Percentiles rank a stretch among this genome's conserved stretches.
These are phyloP conservation scores for Homarus gammarus DNA, from an alignment of 2,888 invertebrate genomes.

Conservation along the genomic window DNA sequence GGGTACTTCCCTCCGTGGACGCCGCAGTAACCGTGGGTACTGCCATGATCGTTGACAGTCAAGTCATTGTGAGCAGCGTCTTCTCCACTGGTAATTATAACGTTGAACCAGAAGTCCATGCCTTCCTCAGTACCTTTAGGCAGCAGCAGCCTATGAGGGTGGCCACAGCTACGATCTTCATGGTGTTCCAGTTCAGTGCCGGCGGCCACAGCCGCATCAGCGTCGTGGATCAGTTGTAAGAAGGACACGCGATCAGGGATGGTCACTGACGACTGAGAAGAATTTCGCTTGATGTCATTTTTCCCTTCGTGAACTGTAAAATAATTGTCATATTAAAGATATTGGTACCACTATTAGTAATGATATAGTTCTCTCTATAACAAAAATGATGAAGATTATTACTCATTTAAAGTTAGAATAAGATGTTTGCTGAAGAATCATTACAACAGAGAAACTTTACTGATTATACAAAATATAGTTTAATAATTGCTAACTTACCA, in stretches of 20 bases:
- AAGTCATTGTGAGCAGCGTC: slow-evolving; percentile 27
- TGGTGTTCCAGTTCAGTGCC: not conserved
- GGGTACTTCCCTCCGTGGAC: slow-evolving; percentile 81
- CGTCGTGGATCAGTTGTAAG: slow-evolving; percentile 76
- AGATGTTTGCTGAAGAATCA: too few species aligned
- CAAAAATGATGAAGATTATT: not conserved
- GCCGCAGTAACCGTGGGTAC: slow-evolving; percentile 80
- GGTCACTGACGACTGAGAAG: slow-evolving; percentile 77
- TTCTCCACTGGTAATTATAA: slow-evolving; percentile 75
- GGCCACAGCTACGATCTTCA: slow-evolving; percentile 82
- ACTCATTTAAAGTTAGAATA: not conserved
- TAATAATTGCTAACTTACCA: slow-evolving; percentile 56
- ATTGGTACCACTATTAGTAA: too few species aligned
- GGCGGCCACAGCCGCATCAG: slow-evolving; percentile 72
- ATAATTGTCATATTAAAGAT: slow-evolving; percentile 37
- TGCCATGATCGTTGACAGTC: slow-evolving; percentile 69
- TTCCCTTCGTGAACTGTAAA: slow-evolving; percentile 69
- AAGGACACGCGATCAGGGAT: slow-evolving; percentile 77
- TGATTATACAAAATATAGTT: not conserved
- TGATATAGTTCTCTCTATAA: too few species aligned
- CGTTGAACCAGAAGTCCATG: slow-evolving; percentile 74
- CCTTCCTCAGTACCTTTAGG: slow-evolving; percentile 83
- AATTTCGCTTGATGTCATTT: slow-evolving; percentile 77
- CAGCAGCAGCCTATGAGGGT: slow-evolving; percentile 86
- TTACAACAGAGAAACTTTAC: too few species aligned